Evolutionary conservation across 2,113 vertebrate species (phyloP), one percentile per base, ranked within the genome.

Genomic region (Gambusia affinis): DNA sequence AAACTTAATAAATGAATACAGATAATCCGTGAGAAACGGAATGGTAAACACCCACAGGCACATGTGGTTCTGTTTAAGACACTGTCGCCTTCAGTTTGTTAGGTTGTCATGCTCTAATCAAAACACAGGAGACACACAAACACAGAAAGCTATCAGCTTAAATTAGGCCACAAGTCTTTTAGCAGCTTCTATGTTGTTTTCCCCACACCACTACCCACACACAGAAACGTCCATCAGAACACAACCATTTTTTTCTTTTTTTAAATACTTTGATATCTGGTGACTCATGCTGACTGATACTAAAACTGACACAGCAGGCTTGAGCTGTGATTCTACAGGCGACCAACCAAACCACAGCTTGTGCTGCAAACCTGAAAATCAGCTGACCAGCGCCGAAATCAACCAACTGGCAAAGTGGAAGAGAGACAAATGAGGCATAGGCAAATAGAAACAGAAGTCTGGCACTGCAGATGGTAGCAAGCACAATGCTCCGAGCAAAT

Each of bases 401-500:
- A 70, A 72, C 66, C 63, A 64, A 72, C 30, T 51, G 61, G 63
- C 60, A 65, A 19, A 67, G 42, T 42, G 78, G 37, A 64, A 42
- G 51, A 76, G 51, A 12, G 65, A 75, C 67, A 62, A 86, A 73
- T 72, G 68, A 79, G 47, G 51, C 62, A 62, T 44, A n/a, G 61
- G 60, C 10, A 4, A 75, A 51, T 72, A 72, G 70, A 81, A 76
- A 63, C 60, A 79, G 78, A 76, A 30, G 76, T 71, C 75, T 78
- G 79, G 70, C 74, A 29, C 69, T 30, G 60, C 62, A 79, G 79
- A 82, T 69, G 73, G 61, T 65, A 60, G 57, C 31, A 6, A 72
- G 74, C 54, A 47, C 61, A 66, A 84, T 37, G 84, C 85, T 70
- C 72, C 68, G 29, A 76, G 76, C 85, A 67, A 81, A 79, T 75